Conservation (phyloP, 2,797 vertebrate genomes). For the Lepus oiostolus region DNA sequence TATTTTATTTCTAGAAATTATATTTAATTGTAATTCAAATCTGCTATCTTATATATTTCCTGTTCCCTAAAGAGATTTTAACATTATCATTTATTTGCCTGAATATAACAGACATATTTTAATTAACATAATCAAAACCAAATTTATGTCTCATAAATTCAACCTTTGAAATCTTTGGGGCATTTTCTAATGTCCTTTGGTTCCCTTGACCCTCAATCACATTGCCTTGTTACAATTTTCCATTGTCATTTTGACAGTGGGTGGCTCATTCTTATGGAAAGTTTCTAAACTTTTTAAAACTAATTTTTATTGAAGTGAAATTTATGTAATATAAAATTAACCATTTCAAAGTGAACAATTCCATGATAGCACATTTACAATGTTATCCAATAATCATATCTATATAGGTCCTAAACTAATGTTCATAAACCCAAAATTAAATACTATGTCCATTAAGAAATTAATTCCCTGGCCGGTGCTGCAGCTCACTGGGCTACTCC, state of each 20-base stretch:
- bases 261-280: not conserved
- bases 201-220: not conserved
- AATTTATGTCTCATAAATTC: not conserved
- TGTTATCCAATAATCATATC: not conserved
- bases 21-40: conserved; percentile 1
- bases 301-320: not conserved
- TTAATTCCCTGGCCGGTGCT: not conserved
- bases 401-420: not conserved
- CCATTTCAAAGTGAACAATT: not conserved
- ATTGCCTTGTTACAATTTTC: not conserved
- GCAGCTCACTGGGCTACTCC: too few species aligned
- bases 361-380: not conserved
- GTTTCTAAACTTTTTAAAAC: not conserved
- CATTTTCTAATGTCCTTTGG: not conserved
- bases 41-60: not conserved
- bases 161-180: not conserved
- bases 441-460: not conserved
- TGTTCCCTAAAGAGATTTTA: not conserved
- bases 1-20: not conserved
- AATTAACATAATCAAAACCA: not conserved
- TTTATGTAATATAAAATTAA: not conserved
- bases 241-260: not conserved
- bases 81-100: not conserved
- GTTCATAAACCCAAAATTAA: conserved; percentile 22
- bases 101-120: not conserved